phyloP scores from a whole-genome alignment of 2,113 vertebrate species.

The Brachionichthys hirsutus region DNA sequence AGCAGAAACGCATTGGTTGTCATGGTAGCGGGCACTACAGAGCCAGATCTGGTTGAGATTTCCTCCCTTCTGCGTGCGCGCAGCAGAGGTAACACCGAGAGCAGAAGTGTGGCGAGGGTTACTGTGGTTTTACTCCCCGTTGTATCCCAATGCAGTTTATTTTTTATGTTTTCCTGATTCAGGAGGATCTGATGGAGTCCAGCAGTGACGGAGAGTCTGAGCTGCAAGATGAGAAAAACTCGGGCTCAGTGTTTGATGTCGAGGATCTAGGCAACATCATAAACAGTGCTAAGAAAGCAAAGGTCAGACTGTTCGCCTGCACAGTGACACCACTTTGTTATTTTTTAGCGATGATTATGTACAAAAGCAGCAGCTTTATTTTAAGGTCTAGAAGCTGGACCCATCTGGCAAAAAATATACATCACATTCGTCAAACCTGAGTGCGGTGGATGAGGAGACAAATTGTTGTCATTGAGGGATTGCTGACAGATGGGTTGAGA shows the following conservation, averaged over 20 bases:
- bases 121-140: background rate
- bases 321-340: background rate
- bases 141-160: background rate
- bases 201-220: conserved; percentile 83
- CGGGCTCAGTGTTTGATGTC: conserved; percentile 80
- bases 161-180: background rate
- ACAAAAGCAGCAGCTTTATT: conserved; percentile 20
- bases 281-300: conserved; percentile 79
- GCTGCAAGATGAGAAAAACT: conserved; percentile 46
- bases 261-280: conserved; percentile 90
- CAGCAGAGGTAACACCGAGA: conserved; percentile 44
- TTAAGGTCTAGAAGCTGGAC: conserved; percentile 7
- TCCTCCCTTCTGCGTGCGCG: conserved; percentile 41
- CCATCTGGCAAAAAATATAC: conserved; percentile 4
- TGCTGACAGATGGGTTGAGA: conserved; percentile 76
- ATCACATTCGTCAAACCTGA: background rate
- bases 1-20: conserved; percentile 54
- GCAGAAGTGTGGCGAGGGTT: conserved; percentile 13
- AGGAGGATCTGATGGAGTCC: conserved; percentile 82
- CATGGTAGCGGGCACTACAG: conserved; percentile 59
- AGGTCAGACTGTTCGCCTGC: conserved; percentile 70
- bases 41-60: conserved; percentile 48
- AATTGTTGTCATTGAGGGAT: conserved; percentile 45
- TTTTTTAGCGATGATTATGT: background rate
- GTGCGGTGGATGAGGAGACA: conserved; percentile 8